phyloP scores from a whole-genome alignment of 2,113 vertebrate genomes.

The Malurus melanocephalus region DNA sequence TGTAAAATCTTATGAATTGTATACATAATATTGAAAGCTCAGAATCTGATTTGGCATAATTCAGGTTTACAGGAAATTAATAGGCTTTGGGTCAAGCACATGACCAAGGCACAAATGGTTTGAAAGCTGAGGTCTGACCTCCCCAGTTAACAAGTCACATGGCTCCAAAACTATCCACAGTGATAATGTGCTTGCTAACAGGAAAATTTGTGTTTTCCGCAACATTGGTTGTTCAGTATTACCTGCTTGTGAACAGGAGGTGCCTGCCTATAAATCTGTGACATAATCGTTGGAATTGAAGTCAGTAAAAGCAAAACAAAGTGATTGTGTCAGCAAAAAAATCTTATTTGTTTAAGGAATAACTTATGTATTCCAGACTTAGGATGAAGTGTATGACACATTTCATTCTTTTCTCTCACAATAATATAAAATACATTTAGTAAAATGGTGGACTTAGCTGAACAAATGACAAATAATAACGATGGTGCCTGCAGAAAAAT shows the following conservation, averaged over 20 bases:
- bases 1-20: background rate
- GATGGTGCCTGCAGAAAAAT: conserved; percentile 17
- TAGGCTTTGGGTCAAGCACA: background rate
- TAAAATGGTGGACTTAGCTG: background rate
- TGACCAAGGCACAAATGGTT: background rate
- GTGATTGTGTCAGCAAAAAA: background rate
- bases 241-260: background rate
- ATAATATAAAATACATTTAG: conserved; percentile 9
- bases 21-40: background rate
- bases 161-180: background rate
- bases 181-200: background rate
- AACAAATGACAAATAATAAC: conserved; percentile 11
- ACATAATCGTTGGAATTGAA: background rate
- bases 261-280: background rate
- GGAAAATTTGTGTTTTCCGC: background rate
- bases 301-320: background rate
- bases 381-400: background rate
- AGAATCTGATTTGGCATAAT: background rate
- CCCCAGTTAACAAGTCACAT: background rate
- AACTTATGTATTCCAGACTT: background rate
- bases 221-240: fast-evolving
- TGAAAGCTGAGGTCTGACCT: background rate
- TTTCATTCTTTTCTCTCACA: background rate
- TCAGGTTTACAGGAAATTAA: background rate
- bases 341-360: background rate